Evolutionary conservation across 2,113 vertebrate genomes (phyloP).

Genomic region (Electrona antarctica): DNA sequence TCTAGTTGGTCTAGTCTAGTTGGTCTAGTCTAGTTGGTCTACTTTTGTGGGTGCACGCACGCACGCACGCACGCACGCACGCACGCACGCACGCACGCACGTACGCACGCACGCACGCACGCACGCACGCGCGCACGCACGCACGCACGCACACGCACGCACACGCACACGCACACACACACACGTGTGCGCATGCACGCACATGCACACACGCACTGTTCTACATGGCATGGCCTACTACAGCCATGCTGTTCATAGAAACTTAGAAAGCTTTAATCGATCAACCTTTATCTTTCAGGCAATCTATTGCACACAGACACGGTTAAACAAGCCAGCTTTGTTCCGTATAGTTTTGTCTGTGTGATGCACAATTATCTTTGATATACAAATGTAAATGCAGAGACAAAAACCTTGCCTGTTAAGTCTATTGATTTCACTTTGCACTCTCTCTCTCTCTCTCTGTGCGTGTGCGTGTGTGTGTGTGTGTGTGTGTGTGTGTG

Average conservation of each 20-base stretch:
- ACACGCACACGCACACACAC: constrained; percentile 29
- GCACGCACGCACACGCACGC: no score
- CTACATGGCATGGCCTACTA: background rate
- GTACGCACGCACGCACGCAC: no score
- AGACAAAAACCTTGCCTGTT: constrained; percentile 63
- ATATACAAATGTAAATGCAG: constrained; percentile 48
- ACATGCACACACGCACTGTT: background rate
- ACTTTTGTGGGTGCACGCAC: no score
- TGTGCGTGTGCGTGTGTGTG: constrained; percentile 45
- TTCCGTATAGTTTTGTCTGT: background rate
- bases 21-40: no score
- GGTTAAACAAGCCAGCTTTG: no score
- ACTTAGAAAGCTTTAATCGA: no score
- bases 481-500: background rate
- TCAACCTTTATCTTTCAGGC: background rate
- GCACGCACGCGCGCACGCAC: no score
- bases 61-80: no score
- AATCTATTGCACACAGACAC: constrained; percentile 32
- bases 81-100: no score
- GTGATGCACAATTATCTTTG: constrained; percentile 24
- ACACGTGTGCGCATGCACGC: constrained; percentile 16
- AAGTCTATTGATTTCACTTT: constrained; percentile 63
- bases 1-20: no score
- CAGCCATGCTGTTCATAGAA: background rate
- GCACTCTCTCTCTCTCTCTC: constrained; percentile 19